These are phyloP conservation scores for Trachythela sp. DNA, from an alignment of 64 coral and sea anemone species.

Conservation along the genomic window DNA sequence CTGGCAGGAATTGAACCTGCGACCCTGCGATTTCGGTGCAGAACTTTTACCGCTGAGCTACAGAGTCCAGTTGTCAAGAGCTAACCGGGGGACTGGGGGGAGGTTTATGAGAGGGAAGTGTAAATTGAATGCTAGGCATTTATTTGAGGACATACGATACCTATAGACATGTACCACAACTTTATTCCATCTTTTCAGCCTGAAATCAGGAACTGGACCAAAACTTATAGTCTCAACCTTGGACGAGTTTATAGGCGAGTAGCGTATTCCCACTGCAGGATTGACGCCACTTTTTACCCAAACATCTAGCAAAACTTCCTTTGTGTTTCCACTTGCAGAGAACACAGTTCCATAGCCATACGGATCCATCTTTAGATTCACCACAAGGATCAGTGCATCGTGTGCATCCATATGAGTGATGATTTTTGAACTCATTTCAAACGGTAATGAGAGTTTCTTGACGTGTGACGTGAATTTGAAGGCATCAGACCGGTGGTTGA, in stretches of 20 bases:
- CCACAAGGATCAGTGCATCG: background rate
- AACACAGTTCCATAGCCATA: background rate
- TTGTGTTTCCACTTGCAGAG: background rate
- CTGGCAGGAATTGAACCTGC: no score
- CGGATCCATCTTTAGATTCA: background rate
- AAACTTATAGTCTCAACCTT: background rate
- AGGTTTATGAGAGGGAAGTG: no score
- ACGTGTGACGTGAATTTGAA: background rate
- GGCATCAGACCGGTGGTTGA: background rate
- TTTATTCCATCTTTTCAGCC: background rate
- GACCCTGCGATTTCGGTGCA: no score
- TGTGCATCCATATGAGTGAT: background rate
- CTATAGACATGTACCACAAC: background rate
- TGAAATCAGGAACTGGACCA: background rate
- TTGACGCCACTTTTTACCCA: background rate
- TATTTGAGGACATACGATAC: background rate
- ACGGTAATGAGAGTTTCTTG: background rate
- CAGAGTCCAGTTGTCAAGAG: no score
- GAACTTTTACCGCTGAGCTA: no score
- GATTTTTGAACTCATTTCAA: background rate
- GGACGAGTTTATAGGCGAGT: background rate
- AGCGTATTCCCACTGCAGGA: background rate
- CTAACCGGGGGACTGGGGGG: no score
- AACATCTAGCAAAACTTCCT: background rate
- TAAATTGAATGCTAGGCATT: no score